Conservation (phyloP, 2,888 invertebrate genomes). For the Eristalis arbustorum region DNA sequence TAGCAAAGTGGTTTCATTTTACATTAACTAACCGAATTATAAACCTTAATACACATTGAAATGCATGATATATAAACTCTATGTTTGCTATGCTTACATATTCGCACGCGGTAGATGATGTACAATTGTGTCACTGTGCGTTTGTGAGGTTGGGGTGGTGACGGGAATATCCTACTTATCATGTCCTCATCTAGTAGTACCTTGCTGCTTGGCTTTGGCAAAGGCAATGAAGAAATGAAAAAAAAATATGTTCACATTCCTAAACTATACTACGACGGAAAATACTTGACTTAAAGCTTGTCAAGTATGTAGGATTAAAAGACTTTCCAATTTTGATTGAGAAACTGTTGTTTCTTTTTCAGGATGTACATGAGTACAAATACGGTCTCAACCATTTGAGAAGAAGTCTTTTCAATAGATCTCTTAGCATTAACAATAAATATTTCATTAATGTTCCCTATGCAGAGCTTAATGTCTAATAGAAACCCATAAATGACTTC, state of each 20-base stretch:
- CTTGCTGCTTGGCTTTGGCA: slow-evolving; percentile 38
- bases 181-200: slow-evolving; percentile 60
- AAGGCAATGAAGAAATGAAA: slow-evolving; percentile 19
- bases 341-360: not conserved
- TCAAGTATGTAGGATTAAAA: slow-evolving; percentile 49
- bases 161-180: slow-evolving; percentile 41
- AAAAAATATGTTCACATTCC: not conserved
- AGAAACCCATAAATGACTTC: not conserved
- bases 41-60: slow-evolving; percentile 61
- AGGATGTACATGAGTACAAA: not conserved
- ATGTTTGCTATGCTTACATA: not conserved
- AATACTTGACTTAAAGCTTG: slow-evolving; percentile 61
- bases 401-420: not conserved
- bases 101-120: no score
- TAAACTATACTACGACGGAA: slow-evolving; percentile 57
- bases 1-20: not conserved
- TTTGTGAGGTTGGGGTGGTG: not conserved
- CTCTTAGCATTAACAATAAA: not conserved
- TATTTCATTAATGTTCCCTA: not conserved
- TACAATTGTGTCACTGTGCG: not conserved
- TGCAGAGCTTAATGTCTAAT: not conserved
- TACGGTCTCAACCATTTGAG: not conserved
- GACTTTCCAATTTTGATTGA: slow-evolving; percentile 39
- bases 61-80: slow-evolving; percentile 39
- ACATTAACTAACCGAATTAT: slow-evolving; percentile 19